Conservation (phyloP, 2,888 invertebrate species). For the Leucania comma region DNA sequence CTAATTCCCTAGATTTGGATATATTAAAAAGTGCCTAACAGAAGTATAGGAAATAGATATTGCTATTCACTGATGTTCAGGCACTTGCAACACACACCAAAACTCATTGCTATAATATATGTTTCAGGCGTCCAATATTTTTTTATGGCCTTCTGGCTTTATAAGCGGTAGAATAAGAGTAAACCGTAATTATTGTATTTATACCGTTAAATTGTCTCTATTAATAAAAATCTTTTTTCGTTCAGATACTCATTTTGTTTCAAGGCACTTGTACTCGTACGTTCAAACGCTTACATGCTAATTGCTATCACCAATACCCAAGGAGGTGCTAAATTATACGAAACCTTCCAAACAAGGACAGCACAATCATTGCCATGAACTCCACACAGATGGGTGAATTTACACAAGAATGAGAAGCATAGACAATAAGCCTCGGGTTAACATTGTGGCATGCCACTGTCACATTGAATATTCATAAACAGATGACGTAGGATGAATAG, state of each 20-base stretch:
- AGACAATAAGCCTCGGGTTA: conserved; percentile 42
- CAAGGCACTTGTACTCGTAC: background rate
- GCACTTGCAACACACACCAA: background rate
- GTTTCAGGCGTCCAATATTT: conserved; percentile 12
- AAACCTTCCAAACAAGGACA: conserved; percentile 55
- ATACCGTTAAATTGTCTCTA: background rate
- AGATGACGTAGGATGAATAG: conserved; percentile 26
- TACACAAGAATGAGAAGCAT: conserved; percentile 48
- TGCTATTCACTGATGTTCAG: background rate
- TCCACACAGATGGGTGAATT: conserved; percentile 32
- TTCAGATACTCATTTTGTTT: background rate
- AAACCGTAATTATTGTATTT: background rate
- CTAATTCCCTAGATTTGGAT: background rate
- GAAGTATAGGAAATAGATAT: background rate
- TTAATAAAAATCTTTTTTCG: background rate
- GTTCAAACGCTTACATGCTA: conserved; percentile 30
- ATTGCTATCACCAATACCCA: conserved; percentile 58
- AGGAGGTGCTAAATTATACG: conserved; percentile 51
- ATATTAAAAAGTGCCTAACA: conserved; percentile 4
- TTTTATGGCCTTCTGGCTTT: background rate
- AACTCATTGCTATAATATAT: background rate
- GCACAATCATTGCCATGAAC: conserved; percentile 57
- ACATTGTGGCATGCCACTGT: conserved; percentile 23
- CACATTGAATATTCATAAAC: conserved; percentile 45
- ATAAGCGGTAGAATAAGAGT: background rate